These are phyloP conservation scores for Halcyon senegalensis DNA, from an alignment of 2,113 vertebrate genomes.

Conservation along the genomic window DNA sequence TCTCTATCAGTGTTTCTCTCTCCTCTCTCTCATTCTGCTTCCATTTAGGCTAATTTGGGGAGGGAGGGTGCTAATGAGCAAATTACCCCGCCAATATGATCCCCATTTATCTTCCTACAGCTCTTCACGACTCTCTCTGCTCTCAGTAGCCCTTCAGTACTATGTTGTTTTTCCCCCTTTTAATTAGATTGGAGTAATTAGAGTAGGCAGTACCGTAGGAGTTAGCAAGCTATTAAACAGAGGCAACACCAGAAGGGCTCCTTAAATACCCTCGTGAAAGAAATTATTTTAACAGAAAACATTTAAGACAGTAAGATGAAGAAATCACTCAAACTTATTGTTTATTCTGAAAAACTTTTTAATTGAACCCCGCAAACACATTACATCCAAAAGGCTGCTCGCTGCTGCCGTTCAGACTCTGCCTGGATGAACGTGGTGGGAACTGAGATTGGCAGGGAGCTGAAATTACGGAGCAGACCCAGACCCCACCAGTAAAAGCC, in stretches of 20 bases:
- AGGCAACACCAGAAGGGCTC: slow-evolving; percentile 34
- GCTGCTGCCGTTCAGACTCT: neutral
- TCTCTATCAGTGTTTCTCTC: slow-evolving; percentile 32
- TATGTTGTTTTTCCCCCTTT: neutral
- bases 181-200: slow-evolving; percentile 55
- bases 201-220: slow-evolving; percentile 40
- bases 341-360: neutral
- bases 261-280: neutral
- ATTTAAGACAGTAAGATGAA: neutral
- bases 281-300: neutral
- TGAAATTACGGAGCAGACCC: fast-evolving
- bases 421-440: neutral
- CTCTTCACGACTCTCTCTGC: neutral
- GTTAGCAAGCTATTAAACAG: slow-evolving; percentile 36
- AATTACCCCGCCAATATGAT: neutral
- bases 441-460: neutral
- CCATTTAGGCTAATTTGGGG: neutral
- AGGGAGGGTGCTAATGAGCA: neutral
- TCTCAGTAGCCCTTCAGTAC: neutral
- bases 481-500: neutral
- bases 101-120: slow-evolving; percentile 17
- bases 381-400: neutral
- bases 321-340: neutral
- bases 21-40: slow-evolving; percentile 4
- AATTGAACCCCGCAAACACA: neutral